Base-by-base conservation (phyloP, 2,113 vertebrate genomes). In the Thunnus maccoyii region DNA sequence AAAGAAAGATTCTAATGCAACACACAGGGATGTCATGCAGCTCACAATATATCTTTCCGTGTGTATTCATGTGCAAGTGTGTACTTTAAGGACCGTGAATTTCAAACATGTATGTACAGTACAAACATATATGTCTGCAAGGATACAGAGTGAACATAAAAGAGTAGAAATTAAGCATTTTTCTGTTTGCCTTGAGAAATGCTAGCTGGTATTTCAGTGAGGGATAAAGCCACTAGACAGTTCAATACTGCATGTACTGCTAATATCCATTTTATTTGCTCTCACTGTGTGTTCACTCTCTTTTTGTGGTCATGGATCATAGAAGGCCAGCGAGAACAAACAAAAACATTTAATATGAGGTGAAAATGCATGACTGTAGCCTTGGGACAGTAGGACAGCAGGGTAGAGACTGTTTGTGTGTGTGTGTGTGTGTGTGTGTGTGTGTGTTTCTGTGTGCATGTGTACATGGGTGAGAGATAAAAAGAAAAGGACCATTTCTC, bases 291-390 rank as follows among this genome's bases (percentile, higher is more conserved):
- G 32, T 62, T 68, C 30, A 57, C 52, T 72, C 32, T 55, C 51
- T 76, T 71, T 72, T 67, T 69, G 48, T 80, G 72, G 72, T 78
- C 76, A 85, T 79, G 83, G 84, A 89, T 91, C 89, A 93, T 30
- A 66, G 76, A 70, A 77, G 62, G 72, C 82, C 51, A 72, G 20
- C 30, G 67, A 83, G 77, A 78, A 58, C 78, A 91, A 86, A 86
- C 84, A 86, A 82, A 78, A 86, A 70, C 66, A 85, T 66, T 54
- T 68, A 75, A 87, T 83, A 78, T 85, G 80, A 89, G 90, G 84
- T 4, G 32, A 90, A 89, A 91, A 91, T 84, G 85, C 88, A 92
- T 77, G 82, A 90, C 80, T 70, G 20, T 61, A 77, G 86, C 87
- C 88, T 81, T 79, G 66, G 82, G 90, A 75, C 9, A 18, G 54